Evolutionary conservation across 2,888 invertebrate species (phyloP).

Genomic region (Andrena trimmerana): DNA sequence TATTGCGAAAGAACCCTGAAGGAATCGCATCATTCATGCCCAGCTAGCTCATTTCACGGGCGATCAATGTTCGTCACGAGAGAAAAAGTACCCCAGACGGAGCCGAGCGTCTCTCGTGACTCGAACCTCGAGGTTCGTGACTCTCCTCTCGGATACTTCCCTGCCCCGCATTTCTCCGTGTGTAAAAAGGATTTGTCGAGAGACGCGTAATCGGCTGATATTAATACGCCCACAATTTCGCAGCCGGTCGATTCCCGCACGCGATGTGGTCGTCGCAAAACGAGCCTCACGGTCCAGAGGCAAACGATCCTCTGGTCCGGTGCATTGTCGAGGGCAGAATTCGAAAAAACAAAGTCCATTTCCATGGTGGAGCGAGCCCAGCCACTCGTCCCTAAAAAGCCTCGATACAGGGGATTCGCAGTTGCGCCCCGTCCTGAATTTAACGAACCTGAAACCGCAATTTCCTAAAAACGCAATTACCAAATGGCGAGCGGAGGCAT

Average conservation of each 20-base stretch:
- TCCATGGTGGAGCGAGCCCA: background rate
- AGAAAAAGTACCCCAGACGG: constrained; percentile 16
- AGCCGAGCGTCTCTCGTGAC: constrained; percentile 2
- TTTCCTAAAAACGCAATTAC: constrained; percentile 29
- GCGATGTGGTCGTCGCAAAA: background rate
- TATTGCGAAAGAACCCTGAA: background rate
- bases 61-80: constrained; percentile 15
- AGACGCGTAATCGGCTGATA: background rate
- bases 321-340: background rate
- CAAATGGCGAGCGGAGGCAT: constrained; percentile 33
- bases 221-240: constrained; percentile 22
- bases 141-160: constrained; percentile 20
- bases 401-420: background rate
- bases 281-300: background rate
- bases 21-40: background rate
- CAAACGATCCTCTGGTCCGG: background rate
- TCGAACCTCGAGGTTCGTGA: constrained; percentile 8
- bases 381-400: background rate
- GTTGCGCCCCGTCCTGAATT: background rate
- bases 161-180: constrained; percentile 7
- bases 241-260: background rate
- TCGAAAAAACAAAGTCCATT: background rate
- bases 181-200: constrained; percentile 16
- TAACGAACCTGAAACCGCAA: constrained; percentile 49
- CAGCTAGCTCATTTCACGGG: constrained; percentile 18